A percentile compares a stretch with the other conserved stretches of the same genome.
These are phyloP conservation scores for Neoaliturus tenellus DNA, from an alignment of 2,888 invertebrate species.

Conservation along the genomic window DNA sequence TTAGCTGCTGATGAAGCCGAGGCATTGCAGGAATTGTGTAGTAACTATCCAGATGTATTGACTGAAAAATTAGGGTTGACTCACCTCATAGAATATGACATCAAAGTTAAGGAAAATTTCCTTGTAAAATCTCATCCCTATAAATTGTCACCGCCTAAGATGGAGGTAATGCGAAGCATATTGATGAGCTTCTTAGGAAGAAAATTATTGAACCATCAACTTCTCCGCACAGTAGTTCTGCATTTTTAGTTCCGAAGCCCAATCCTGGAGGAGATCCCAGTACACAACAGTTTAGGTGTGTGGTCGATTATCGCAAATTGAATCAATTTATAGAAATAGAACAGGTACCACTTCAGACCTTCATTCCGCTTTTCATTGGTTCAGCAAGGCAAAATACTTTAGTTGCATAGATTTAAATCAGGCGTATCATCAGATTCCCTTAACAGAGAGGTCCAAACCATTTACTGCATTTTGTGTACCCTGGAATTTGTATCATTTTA, in stretches of 20 bases:
- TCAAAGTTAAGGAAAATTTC: not conserved
- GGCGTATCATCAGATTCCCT: constrained; percentile 59
- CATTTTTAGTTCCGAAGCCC: constrained; percentile 58
- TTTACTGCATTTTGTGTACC: constrained; percentile 55
- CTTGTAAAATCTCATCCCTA: constrained; percentile 25
- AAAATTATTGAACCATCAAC: constrained; percentile 23
- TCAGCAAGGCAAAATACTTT: constrained; percentile 45
- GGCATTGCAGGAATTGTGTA: not conserved
- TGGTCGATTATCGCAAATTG: constrained; percentile 61
- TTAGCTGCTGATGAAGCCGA: not conserved
- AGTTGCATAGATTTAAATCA: constrained; percentile 55
- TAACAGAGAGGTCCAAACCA: constrained; percentile 6
- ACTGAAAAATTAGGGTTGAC: constrained; percentile 4
- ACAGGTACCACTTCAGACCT: constrained; percentile 37
- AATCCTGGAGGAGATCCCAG: constrained; percentile 58
- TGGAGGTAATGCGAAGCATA: not conserved
- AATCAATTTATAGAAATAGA: constrained; percentile 22
- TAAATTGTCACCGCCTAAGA: constrained; percentile 26
- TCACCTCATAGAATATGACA: not conserved
- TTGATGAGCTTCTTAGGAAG: not conserved
- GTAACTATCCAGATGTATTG: not conserved
- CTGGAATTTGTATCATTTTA: constrained; percentile 53
- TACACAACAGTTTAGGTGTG: constrained; percentile 33
- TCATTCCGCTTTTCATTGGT: constrained; percentile 45
- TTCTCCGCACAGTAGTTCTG: constrained; percentile 49